Conservation (phyloP, 1,140 invertebrate species). For the Chrysomallon squamiferum region DNA sequence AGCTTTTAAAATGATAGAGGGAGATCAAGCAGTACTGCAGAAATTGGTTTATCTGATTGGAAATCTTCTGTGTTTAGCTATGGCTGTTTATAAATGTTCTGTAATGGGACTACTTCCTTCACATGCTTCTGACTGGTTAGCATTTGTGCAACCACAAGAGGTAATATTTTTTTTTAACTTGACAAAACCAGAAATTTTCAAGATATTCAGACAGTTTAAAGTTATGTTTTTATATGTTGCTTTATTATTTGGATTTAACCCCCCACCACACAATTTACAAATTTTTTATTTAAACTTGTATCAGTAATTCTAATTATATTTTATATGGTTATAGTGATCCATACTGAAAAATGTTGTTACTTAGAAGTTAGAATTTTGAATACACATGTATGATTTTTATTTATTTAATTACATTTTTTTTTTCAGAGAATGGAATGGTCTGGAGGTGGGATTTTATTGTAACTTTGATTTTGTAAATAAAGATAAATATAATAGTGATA, state of each 20-base stretch:
- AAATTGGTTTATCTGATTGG: conserved; percentile 95
- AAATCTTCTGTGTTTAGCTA: conserved; percentile 88
- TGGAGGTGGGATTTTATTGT: conserved; percentile 80
- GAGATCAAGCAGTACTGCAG: conserved; percentile 83
- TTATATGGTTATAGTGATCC: no score
- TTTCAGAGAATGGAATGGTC: conserved; percentile 82
- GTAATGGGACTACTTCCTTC: conserved; percentile 98
- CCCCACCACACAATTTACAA: no score
- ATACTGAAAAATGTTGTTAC: no score
- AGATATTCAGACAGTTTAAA: background rate
- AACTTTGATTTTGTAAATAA: background rate
- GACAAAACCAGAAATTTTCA: background rate
- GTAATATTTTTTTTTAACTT: conserved; percentile 32
- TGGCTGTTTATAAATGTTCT: conserved; percentile 98
- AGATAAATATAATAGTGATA: no score
- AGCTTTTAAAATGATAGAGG: conserved; percentile 95
- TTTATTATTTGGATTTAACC: no score
- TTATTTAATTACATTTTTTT: conserved; percentile 12
- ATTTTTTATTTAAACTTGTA: no score
- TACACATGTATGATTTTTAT: no score
- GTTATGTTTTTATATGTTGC: background rate
- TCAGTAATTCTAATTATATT: no score
- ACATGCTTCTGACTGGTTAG: conserved; percentile 98
- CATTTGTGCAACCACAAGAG: conserved; percentile 90
- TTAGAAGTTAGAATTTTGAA: no score